phyloP scores from a whole-genome alignment of 2,888 invertebrate genomes.

The Podotricha telesiphe region DNA sequence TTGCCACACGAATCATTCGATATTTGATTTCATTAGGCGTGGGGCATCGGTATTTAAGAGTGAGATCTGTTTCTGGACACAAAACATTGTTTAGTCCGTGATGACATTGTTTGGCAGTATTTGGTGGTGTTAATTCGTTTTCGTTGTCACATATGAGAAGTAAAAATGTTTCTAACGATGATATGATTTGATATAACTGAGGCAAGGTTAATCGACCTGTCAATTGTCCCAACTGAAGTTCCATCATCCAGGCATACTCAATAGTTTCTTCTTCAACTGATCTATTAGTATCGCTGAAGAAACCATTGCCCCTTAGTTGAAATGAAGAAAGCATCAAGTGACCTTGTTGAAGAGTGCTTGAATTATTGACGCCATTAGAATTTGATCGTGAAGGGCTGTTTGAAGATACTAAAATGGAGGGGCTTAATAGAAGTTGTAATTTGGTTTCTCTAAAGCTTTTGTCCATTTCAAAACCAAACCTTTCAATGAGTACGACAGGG shows the following conservation, averaged over 20 bases:
- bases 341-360: slow-evolving; percentile 88
- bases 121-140: slow-evolving; percentile 93
- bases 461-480: slow-evolving; percentile 98
- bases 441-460: slow-evolving; percentile 96
- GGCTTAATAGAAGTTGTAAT: slow-evolving; percentile 94
- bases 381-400: slow-evolving; percentile 88
- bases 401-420: slow-evolving; percentile 91
- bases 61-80: slow-evolving; percentile 87
- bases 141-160: slow-evolving; percentile 94
- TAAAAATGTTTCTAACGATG: slow-evolving; percentile 94
- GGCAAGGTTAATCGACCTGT: slow-evolving; percentile 95
- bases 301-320: slow-evolving; percentile 96
- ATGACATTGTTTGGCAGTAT: slow-evolving; percentile 89
- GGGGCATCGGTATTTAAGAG: slow-evolving; percentile 89
- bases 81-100: slow-evolving; percentile 88
- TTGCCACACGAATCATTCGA: slow-evolving; percentile 93
- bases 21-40: slow-evolving; percentile 95
- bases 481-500: slow-evolving; percentile 93
- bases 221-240: slow-evolving; percentile 96
- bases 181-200: slow-evolving; percentile 93
- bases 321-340: slow-evolving; percentile 93
- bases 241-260: slow-evolving; percentile 98
- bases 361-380: slow-evolving; percentile 55
- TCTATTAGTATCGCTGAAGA: slow-evolving; percentile 97
- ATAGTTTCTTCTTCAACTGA: slow-evolving; percentile 96